Conservation (phyloP, 1,140 invertebrate genomes). For the Samia ricini region DNA sequence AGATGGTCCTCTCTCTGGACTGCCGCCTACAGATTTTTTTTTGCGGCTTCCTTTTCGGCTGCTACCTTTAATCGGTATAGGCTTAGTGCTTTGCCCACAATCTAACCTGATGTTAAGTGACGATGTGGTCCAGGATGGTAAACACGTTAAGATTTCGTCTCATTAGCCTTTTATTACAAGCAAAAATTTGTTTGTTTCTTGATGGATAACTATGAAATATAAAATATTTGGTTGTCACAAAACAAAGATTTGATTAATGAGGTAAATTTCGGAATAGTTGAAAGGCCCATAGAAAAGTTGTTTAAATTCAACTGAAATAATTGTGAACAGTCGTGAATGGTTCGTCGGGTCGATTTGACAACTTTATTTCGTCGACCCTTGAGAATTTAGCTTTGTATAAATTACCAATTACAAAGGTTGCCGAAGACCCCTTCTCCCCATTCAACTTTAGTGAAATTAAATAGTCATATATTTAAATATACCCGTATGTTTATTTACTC, state of each 20-base stretch:
- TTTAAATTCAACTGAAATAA: neutral
- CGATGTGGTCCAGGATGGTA: too few species aligned
- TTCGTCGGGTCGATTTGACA: neutral
- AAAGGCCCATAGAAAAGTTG: neutral
- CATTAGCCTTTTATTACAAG: too few species aligned
- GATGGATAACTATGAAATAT: too few species aligned
- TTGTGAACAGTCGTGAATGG: neutral
- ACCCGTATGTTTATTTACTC: neutral
- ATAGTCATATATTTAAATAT: neutral
- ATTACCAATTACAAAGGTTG: conserved; percentile 3
- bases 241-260: neutral
- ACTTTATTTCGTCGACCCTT: conserved; percentile 6
- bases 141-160: too few species aligned
- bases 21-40: too few species aligned
- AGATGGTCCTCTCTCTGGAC: too few species aligned
- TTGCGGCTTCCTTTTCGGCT: too few species aligned
- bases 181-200: too few species aligned
- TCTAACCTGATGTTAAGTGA: too few species aligned
- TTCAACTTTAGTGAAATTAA: conserved; percentile 1
- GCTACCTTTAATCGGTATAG: too few species aligned
- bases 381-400: conserved; percentile 2
- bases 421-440: neutral
- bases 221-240: neutral
- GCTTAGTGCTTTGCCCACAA: too few species aligned
- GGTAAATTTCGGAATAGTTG: neutral